These are phyloP conservation scores for Oryzias celebensis DNA, from an alignment of 2,113 vertebrate genomes.

Conservation along the genomic window DNA sequence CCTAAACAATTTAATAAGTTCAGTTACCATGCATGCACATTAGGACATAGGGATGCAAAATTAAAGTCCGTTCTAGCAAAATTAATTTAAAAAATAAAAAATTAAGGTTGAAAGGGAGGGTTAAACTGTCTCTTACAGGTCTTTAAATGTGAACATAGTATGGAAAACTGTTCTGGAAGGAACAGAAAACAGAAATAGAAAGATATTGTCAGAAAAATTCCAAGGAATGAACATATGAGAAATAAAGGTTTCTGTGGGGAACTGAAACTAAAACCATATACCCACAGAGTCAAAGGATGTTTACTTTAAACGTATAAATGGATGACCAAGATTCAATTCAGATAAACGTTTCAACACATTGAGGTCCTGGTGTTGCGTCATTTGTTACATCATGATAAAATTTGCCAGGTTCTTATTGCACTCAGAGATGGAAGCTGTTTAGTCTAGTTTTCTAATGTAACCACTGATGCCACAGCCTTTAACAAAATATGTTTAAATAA, in stretches of 20 bases:
- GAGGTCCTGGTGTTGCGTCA: neutral
- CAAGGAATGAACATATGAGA: neutral
- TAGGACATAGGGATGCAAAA: too few relatives aligned
- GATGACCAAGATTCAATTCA: neutral
- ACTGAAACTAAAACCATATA: neutral
- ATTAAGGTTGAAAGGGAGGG: too few relatives aligned
- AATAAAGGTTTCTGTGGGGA: neutral
- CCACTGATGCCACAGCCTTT: neutral
- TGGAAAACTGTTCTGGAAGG: too few relatives aligned
- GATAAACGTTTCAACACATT: neutral
- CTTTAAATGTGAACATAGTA: too few relatives aligned
- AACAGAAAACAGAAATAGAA: too few relatives aligned
- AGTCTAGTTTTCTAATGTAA: slow-evolving; percentile 1
- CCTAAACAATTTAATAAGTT: too few relatives aligned
- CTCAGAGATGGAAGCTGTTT: neutral
- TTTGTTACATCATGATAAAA: neutral
- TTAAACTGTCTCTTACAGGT: too few relatives aligned
- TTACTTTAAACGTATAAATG: neutral
- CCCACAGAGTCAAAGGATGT: neutral
- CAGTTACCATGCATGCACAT: too few relatives aligned
- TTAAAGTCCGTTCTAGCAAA: too few relatives aligned
- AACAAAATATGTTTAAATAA: neutral
- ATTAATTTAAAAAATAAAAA: too few relatives aligned
- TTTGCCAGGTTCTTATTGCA: neutral
- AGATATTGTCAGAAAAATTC: neutral